These are phyloP conservation scores for Toxotes jaculatrix DNA, from an alignment of 2,113 vertebrate genomes.

Conservation along the genomic window DNA sequence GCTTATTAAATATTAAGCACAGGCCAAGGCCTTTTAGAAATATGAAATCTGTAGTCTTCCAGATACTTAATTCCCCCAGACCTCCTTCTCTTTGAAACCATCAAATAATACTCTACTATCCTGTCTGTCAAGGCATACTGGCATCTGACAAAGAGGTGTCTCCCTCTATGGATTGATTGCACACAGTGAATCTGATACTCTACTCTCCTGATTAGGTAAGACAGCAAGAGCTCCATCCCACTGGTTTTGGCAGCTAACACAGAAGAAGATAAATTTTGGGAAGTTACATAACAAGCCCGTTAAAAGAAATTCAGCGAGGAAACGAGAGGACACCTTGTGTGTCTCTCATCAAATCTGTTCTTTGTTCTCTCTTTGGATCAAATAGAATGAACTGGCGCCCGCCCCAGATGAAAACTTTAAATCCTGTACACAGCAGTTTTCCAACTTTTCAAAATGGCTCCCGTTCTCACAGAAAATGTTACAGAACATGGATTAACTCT, in stretches of 20 bases:
- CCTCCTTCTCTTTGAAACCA: background rate
- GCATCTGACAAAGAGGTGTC: slow-evolving; percentile 29
- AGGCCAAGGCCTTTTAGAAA: slow-evolving; percentile 42
- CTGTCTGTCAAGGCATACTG: slow-evolving; percentile 19
- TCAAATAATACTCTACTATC: slow-evolving; percentile 16
- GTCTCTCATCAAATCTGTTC: slow-evolving; percentile 57
- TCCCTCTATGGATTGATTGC: slow-evolving; percentile 27
- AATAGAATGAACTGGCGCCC: slow-evolving; percentile 57
- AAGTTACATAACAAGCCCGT: slow-evolving; percentile 48
- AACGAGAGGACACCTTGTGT: slow-evolving; percentile 49
- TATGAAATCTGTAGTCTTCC: slow-evolving; percentile 31
- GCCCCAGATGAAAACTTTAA: slow-evolving; percentile 57
- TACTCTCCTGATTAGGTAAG: slow-evolving; percentile 36
- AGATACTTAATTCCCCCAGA: slow-evolving; percentile 18
- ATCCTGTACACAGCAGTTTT: slow-evolving; percentile 60
- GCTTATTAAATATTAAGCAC: slow-evolving; percentile 42
- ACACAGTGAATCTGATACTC: slow-evolving; percentile 32
- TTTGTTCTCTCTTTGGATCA: slow-evolving; percentile 60
- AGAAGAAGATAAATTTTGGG: slow-evolving; percentile 30
- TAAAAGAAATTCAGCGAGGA: slow-evolving; percentile 43
- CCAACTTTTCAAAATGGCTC: slow-evolving; percentile 48
- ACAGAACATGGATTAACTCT: slow-evolving; percentile 57
- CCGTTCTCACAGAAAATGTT: slow-evolving; percentile 63
- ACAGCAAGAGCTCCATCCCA: background rate
- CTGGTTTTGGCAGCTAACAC: slow-evolving; percentile 37